Percentiles rank a stretch among this genome's conserved stretches.
Conservation (phyloP, 2,113 vertebrate species). For the Sporophila hypoxantha region DNA sequence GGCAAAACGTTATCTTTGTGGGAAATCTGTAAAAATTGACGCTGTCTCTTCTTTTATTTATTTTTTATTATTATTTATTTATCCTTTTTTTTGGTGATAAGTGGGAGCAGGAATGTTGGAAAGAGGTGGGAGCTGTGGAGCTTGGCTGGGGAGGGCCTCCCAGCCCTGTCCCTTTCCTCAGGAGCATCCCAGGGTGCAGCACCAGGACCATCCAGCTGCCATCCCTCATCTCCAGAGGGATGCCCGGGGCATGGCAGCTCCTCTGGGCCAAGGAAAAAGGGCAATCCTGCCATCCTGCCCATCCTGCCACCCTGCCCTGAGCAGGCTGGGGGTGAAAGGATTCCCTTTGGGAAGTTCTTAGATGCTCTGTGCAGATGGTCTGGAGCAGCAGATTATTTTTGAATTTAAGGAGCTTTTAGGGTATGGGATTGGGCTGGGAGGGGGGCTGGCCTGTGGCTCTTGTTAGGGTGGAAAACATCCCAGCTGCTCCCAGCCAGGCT, state of each 20-base stretch:
- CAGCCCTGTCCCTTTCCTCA: background rate
- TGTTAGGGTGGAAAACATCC: background rate
- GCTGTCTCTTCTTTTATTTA: background rate
- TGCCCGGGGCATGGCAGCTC: background rate
- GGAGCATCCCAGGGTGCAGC: too few relatives aligned
- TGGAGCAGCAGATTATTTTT: background rate
- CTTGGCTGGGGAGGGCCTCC: background rate
- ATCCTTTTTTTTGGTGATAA: fast-evolving
- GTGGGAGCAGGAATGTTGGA: background rate
- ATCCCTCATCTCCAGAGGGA: too few relatives aligned
- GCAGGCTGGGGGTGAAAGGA: background rate
- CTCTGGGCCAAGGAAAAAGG: background rate
- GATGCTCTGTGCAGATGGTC: background rate
- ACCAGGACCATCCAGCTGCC: background rate
- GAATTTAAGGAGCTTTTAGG: background rate
- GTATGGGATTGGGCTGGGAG: background rate
- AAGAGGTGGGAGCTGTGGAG: background rate
- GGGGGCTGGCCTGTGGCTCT: background rate
- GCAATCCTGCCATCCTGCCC: background rate
- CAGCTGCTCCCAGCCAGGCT: background rate
- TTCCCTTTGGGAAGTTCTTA: too few relatives aligned
- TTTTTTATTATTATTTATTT: too few relatives aligned
- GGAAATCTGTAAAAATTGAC: background rate
- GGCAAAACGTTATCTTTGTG: background rate
- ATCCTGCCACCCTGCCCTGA: background rate